Base-by-base conservation (phyloP, 2,888 invertebrate genomes). In the Apamea crenata region DNA sequence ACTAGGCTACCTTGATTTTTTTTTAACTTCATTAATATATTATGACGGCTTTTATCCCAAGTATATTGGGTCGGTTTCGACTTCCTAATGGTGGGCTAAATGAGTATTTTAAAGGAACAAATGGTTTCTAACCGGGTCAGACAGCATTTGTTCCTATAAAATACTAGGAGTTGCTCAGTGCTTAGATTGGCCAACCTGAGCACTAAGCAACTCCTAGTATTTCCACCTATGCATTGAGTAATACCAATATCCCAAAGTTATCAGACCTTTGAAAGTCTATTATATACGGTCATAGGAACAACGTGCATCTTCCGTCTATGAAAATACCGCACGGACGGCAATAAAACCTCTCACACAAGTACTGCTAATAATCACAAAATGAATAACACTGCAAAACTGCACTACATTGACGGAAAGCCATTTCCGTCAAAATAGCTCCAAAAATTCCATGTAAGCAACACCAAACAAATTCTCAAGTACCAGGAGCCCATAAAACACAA, bases 401-500 rank as follows among this genome's bases (percentile, higher is more conserved):
- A 76, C n/a, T 7, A 0, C 36, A 32, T 10, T 25, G 6, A 44
- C 8, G 5, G n/a, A n/a, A n/a, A n/a, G n/a, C 25, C 6, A 12
- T 76, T 68, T 44, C 29, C 40, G 10, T 53, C 25, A 71, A 81
- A 84, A 36, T 12, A 7, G 7, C 6, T 61, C 66, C 14, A 10
- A 56, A 80, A 80, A 40, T 50, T 40, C 40, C 18, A 65, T 59
- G 40, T 59, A 65, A 56, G 47, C 63, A 63, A 59, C 63, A 67
- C 40, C 16, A 81, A 80, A 81, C 56, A 61, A 73, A 81, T 69
- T 44, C 40, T 18, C 8, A 68, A 67, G 65, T 81, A 87, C 81
- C 67, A 85, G 84, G 74, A 21, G 53, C 14, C 21, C 78, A 87
- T 87, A 83, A 86, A 86, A 80, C 47, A 68, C 59, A 74, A 71